Conservation (phyloP, 2,113 vertebrate species). For the Eublepharis macularius region DNA sequence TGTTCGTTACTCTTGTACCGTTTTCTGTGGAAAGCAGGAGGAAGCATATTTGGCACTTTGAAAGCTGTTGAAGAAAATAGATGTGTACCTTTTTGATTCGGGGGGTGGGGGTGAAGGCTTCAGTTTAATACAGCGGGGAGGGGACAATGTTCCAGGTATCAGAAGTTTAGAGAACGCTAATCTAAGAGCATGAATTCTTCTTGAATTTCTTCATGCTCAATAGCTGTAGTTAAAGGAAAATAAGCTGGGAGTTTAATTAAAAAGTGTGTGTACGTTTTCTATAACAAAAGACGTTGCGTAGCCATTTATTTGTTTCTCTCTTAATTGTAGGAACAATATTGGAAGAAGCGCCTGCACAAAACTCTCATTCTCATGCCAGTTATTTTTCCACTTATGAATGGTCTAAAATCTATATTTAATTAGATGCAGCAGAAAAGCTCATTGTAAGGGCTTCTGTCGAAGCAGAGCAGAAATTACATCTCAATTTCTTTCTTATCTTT, state of each 20-base stretch:
- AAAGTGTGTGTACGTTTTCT: background rate
- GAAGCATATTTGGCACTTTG: too few relatives aligned
- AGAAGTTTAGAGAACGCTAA: background rate
- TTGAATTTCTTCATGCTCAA: background rate
- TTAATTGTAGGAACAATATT: background rate
- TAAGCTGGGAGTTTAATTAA: background rate
- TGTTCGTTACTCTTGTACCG: too few relatives aligned
- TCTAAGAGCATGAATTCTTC: background rate
- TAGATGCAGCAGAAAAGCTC: background rate
- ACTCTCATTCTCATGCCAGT: background rate
- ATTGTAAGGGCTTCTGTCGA: background rate
- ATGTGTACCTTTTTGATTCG: too few relatives aligned
- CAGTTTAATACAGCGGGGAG: too few relatives aligned
- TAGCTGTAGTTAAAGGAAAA: background rate
- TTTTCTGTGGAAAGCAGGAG: too few relatives aligned
- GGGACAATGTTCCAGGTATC: too few relatives aligned
- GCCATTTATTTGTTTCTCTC: background rate
- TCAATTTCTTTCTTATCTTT: background rate
- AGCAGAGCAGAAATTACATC: constrained; percentile 14
- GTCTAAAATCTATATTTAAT: constrained; percentile 27
- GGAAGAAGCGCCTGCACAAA: too few relatives aligned
- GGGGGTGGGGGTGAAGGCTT: too few relatives aligned
- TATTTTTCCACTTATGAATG: background rate
- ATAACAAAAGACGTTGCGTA: background rate
- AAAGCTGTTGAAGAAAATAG: too few relatives aligned